A percentile compares a stretch with the other conserved stretches of the same genome.
Evolutionary conservation across 2,888 invertebrate species (phyloP).

Genomic region (Tipula helvola): DNA sequence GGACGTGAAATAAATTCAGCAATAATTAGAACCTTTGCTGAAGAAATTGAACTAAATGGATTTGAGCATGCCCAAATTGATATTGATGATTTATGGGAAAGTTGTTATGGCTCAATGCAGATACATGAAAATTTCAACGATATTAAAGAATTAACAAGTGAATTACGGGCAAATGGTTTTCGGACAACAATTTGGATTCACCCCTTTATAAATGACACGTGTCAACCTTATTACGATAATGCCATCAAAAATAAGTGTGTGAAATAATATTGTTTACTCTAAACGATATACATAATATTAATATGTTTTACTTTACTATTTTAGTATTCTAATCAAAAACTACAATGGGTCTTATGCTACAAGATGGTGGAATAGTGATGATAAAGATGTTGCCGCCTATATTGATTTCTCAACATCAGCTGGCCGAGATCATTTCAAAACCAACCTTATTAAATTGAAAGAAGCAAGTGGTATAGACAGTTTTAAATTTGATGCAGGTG

Average conservation of each 20-base stretch:
- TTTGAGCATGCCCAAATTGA: constrained; percentile 45
- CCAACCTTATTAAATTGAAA: constrained; percentile 33
- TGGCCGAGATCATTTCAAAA: constrained; percentile 38
- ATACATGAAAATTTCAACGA: constrained; percentile 44
- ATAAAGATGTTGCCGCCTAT: constrained; percentile 29
- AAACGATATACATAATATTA: background rate
- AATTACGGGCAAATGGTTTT: constrained; percentile 37
- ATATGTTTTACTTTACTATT: background rate
- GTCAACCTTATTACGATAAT: constrained; percentile 40
- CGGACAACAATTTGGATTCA: constrained; percentile 50
- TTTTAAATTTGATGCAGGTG: constrained; percentile 75
- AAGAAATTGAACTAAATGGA: constrained; percentile 38
- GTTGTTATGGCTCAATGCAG: constrained; percentile 46
- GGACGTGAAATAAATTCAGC: constrained; percentile 41
- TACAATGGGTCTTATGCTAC: constrained; percentile 16
- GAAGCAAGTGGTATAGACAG: constrained; percentile 48
- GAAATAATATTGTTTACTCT: background rate
- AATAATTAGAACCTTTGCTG: constrained; percentile 38
- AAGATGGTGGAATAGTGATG: constrained; percentile 25
- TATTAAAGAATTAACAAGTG: constrained; percentile 37
- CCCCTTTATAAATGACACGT: constrained; percentile 48
- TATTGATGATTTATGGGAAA: constrained; percentile 54
- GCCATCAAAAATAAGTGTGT: constrained; percentile 29
- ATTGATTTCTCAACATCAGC: constrained; percentile 48
- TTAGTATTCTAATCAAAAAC: background rate